Conservation (phyloP, 2,888 invertebrate genomes). For the Dynastes hyllus region DNA sequence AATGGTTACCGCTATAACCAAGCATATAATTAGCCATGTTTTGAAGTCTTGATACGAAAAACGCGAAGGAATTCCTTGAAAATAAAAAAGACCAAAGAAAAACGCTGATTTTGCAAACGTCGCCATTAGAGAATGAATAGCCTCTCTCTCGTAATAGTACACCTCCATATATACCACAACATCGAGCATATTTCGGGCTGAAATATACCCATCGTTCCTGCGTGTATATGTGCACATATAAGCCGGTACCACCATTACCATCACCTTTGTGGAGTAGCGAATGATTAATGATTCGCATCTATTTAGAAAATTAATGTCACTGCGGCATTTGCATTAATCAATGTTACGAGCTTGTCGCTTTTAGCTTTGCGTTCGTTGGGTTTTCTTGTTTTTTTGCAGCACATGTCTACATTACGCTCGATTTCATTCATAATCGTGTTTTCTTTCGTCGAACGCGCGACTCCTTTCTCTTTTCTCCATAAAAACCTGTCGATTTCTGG, state of each 20-base stretch:
- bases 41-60: background rate
- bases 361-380: conserved; percentile 21
- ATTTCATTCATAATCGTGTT: conserved; percentile 12
- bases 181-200: conserved; percentile 7
- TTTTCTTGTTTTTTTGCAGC: background rate
- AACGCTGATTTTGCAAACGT: background rate
- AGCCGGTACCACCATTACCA: background rate
- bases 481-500: too few species aligned
- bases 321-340: conserved; percentile 37
- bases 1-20: background rate
- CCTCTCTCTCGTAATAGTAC: background rate
- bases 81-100: background rate
- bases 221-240: background rate
- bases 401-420: background rate
- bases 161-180: background rate
- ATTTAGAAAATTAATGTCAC: conserved; percentile 42
- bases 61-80: background rate
- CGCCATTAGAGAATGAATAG: background rate
- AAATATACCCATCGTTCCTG: conserved; percentile 18
- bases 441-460: background rate
- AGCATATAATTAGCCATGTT: background rate
- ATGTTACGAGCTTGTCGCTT: conserved; percentile 36
- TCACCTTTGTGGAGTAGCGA: conserved; percentile 19
- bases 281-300: conserved; percentile 38
- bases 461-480: too few species aligned